These are phyloP conservation scores for Epinotia ramella DNA, from an alignment of 2,888 invertebrate species.

Conservation along the genomic window DNA sequence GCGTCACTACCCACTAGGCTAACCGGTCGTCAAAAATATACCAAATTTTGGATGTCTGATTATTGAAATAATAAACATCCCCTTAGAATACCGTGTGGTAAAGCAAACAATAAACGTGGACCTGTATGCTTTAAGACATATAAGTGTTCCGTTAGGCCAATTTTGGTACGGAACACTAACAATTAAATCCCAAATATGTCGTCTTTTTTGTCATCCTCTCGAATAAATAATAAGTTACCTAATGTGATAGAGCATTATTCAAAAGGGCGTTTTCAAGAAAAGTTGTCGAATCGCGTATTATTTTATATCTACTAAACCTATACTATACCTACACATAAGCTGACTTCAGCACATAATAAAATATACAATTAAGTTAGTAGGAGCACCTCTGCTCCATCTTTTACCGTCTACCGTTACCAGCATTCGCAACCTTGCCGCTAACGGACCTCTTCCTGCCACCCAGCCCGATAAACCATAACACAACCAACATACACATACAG, in stretches of 20 bases:
- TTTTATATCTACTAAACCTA: too few species aligned
- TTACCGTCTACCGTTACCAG: constrained; percentile 61
- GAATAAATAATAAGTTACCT: neutral
- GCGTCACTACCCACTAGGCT: too few species aligned
- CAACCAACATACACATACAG: constrained; percentile 44
- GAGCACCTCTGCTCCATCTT: constrained; percentile 31
- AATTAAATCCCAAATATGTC: neutral
- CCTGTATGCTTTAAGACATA: too few species aligned
- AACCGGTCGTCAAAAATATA: too few species aligned
- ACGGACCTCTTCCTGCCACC: constrained; percentile 61
- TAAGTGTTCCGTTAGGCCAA: too few species aligned
- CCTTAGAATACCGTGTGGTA: too few species aligned
- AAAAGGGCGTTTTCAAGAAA: too few species aligned
- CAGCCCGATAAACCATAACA: constrained; percentile 51
- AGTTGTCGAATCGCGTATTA: too few species aligned
- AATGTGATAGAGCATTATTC: neutral
- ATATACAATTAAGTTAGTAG: neutral
- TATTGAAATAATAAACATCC: too few species aligned
- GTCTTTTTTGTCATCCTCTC: neutral
- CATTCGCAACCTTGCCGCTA: constrained; percentile 63
- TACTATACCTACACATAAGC: neutral
- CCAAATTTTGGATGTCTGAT: too few species aligned
- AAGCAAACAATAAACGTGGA: too few species aligned
- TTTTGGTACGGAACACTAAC: too few species aligned
- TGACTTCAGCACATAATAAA: constrained; percentile 7